phyloP scores from a whole-genome alignment of 1,140 invertebrate genomes.

The Palaemon carinicauda region DNA sequence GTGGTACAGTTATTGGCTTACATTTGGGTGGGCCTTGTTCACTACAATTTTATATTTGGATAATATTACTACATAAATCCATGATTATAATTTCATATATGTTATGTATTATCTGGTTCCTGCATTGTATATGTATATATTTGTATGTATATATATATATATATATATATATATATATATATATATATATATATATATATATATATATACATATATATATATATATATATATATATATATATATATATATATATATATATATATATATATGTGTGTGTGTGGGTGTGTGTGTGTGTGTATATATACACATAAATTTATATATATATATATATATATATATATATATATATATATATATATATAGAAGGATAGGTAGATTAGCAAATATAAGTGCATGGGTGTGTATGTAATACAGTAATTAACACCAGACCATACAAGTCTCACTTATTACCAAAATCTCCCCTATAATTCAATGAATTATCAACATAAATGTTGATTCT shows the following conservation, averaged over 20 bases:
- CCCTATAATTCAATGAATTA: no score
- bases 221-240: background rate
- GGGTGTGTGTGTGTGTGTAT: background rate
- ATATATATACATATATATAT: background rate
- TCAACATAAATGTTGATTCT: no score
- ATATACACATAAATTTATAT: background rate
- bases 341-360: background rate
- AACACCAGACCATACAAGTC: background rate
- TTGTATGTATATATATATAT: background rate
- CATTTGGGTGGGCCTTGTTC: no score
- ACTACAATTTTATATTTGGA: no score
- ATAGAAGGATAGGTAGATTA: background rate
- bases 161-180: background rate
- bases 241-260: background rate
- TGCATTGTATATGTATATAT: no score
- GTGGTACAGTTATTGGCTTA: no score
- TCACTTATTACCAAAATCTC: no score
- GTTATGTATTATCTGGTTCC: no score
- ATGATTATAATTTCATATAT: no score
- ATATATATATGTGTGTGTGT: background rate
- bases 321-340: background rate
- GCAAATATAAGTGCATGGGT: background rate
- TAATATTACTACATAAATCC: no score
- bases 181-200: background rate
- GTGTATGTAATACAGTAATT: background rate